Evolutionary conservation across 2,797 vertebrate species (phyloP).

Genomic region (Ara ararauna): DNA sequence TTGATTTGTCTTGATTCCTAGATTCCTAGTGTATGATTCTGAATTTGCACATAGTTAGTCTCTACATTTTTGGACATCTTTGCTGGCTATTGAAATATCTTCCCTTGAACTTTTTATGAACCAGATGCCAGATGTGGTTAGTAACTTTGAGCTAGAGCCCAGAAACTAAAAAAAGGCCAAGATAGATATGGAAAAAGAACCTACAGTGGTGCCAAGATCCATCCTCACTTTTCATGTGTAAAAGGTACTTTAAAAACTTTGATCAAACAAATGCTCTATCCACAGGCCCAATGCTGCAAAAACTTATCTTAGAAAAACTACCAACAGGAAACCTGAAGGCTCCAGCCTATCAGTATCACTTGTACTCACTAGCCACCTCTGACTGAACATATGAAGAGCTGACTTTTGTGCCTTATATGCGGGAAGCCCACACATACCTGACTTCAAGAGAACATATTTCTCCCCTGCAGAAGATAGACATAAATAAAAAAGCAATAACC

Average conservation of each 20-base stretch:
- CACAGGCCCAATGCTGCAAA: background rate
- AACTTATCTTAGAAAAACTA: background rate
- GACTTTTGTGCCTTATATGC: background rate
- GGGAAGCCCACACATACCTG: background rate
- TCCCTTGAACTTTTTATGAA: constrained; percentile 43
- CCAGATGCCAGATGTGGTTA: constrained; percentile 40
- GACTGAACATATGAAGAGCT: background rate
- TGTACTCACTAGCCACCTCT: background rate
- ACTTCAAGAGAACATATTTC: background rate
- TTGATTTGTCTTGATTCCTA: constrained; percentile 39
- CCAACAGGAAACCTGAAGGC: background rate
- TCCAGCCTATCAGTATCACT: background rate
- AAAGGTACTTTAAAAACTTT: background rate
- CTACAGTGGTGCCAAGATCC: background rate
- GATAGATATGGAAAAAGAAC: background rate
- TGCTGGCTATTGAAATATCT: constrained; percentile 24
- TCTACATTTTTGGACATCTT: constrained; percentile 16
- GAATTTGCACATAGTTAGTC: background rate
- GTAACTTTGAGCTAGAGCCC: constrained; percentile 1
- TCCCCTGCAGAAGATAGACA: background rate
- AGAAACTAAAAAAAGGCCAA: background rate
- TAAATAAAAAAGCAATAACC: background rate
- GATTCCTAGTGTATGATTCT: constrained; percentile 19
- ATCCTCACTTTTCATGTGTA: background rate
- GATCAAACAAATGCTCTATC: background rate